These are phyloP conservation scores for Lampris megalopsis DNA, from an alignment of 2,113 vertebrate genomes.

Conservation along the genomic window DNA sequence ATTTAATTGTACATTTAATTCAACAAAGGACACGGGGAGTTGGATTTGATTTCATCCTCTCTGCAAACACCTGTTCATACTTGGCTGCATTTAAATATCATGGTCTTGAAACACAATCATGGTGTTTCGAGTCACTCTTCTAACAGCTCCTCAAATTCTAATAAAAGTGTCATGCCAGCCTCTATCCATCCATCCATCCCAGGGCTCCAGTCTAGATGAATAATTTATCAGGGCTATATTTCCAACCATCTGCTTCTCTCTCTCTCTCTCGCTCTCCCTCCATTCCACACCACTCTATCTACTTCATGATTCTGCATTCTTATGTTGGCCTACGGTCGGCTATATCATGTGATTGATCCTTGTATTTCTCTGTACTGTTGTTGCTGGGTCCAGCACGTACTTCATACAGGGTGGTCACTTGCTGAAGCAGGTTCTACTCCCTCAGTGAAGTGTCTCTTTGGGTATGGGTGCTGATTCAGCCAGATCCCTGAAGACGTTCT, in stretches of 20 bases:
- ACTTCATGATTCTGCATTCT: conserved; percentile 33
- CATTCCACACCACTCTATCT: conserved; percentile 32
- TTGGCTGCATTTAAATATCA: conserved; percentile 62
- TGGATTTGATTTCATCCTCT: conserved; percentile 24
- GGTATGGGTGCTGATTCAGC: not conserved
- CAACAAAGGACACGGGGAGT: conserved; percentile 6
- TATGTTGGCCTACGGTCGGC: not conserved
- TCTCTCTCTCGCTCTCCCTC: conserved; percentile 37
- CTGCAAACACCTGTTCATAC: conserved; percentile 40
- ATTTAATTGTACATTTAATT: conserved; percentile 26
- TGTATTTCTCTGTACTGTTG: no score
- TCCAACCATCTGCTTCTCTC: conserved; percentile 75
- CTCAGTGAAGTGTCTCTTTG: no score
- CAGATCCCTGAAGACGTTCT: not conserved
- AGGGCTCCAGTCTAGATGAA: conserved; percentile 75
- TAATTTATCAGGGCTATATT: conserved; percentile 80
- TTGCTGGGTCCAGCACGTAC: no score
- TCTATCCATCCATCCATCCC: conserved; percentile 74
- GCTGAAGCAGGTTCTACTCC: no score
- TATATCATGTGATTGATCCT: no score
- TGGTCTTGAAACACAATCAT: conserved; percentile 64
- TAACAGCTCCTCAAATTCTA: conserved; percentile 66
- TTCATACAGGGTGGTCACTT: no score
- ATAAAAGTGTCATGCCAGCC: conserved; percentile 72
- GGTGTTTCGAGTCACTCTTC: conserved; percentile 61